Evolutionary conservation across 2,113 vertebrate species (phyloP).

Genomic region (Tyrannus savana): DNA sequence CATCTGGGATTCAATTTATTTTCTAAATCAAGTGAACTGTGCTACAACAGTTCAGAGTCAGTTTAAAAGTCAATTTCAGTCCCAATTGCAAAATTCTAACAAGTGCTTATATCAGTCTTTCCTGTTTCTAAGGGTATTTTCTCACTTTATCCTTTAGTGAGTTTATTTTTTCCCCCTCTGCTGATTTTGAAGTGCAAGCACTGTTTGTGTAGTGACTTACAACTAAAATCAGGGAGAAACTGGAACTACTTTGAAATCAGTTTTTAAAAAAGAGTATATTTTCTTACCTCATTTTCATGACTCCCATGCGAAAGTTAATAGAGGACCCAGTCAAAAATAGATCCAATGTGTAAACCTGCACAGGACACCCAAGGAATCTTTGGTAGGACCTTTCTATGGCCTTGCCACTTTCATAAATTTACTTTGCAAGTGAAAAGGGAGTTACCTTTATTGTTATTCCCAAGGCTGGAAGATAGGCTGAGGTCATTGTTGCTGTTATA

Average conservation of each 20-base stretch:
- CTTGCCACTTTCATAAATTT: neutral
- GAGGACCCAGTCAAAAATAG: neutral
- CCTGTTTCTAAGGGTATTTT: neutral
- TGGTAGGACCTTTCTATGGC: neutral
- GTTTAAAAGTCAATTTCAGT: neutral
- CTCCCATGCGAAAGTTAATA: neutral
- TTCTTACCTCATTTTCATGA: neutral
- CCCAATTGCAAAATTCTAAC: neutral
- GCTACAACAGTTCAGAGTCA: neutral
- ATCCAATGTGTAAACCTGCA: neutral
- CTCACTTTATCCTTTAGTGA: neutral
- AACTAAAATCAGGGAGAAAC: neutral
- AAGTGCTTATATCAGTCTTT: neutral
- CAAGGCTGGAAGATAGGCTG: neutral
- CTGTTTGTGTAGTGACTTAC: neutral
- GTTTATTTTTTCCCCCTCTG: neutral
- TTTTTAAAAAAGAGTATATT: neutral
- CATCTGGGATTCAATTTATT: neutral
- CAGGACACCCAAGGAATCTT: neutral
- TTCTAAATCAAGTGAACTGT: conserved; percentile 22
- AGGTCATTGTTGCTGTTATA: neutral
- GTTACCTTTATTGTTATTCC: neutral
- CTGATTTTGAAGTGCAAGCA: neutral
- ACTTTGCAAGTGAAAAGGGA: neutral
- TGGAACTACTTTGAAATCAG: neutral